phyloP scores from a whole-genome alignment of 2,113 vertebrate genomes.

The Gulo gulo region DNA sequence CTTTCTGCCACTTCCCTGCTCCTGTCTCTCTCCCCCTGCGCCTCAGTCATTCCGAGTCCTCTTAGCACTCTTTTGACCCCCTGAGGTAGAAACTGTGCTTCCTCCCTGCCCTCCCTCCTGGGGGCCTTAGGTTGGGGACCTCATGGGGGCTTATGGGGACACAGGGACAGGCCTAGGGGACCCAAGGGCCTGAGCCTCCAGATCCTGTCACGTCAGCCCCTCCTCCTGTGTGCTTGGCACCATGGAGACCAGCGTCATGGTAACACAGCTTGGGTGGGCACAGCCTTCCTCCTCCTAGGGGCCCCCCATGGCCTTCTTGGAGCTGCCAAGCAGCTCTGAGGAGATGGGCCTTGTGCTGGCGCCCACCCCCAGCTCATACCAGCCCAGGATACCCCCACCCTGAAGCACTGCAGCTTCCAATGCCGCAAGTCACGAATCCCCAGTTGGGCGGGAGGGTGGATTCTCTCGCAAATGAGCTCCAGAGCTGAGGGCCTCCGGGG shows the following conservation, averaged over 20 bases:
- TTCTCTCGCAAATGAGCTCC: not conserved
- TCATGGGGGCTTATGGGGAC: not conserved
- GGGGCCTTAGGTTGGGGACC: not conserved
- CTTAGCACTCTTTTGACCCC: not conserved
- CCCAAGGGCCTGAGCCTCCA: not conserved
- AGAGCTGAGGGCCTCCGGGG: not conserved
- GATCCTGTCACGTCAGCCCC: conserved; percentile 30
- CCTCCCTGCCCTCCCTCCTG: not conserved
- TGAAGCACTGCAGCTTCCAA: not conserved
- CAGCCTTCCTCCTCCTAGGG: not conserved
- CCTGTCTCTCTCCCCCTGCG: not conserved
- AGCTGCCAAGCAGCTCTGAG: not conserved
- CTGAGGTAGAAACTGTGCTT: not conserved
- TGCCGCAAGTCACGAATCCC: not conserved
- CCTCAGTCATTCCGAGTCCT: not conserved
- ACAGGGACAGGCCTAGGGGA: not conserved
- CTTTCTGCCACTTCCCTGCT: not conserved
- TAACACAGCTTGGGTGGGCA: conserved; percentile 62
- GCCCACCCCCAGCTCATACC: not conserved
- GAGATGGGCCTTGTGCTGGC: not conserved
- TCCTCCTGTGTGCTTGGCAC: conserved; percentile 50
- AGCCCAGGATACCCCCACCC: not conserved
- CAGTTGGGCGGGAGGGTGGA: fast-evolving
- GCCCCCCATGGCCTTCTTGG: not conserved
- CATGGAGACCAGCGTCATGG: conserved; percentile 75